A percentile compares a stretch with the other conserved stretches of the same genome.
Conservation (phyloP, 2,797 vertebrate genomes). For the Lerista edwardsae region DNA sequence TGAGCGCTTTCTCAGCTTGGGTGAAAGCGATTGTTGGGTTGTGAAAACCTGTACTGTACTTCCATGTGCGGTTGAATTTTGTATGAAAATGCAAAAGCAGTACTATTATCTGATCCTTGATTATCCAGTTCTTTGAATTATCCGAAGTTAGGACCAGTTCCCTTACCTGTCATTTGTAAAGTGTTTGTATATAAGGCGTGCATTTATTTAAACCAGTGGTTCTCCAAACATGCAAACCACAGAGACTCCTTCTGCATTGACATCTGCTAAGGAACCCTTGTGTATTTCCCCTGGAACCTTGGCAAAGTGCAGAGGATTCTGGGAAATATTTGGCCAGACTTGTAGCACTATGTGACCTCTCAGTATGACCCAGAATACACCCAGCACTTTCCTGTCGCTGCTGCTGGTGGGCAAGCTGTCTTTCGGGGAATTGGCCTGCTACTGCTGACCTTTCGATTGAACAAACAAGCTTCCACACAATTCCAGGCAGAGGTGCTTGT, state of each 20-base stretch:
- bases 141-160: background rate
- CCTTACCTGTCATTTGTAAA: background rate
- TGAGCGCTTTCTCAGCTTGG: background rate
- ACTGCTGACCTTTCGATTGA: too few relatives aligned
- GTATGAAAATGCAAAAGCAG: slow-evolving; percentile 2
- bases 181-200: background rate
- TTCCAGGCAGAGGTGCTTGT: background rate
- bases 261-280: background rate
- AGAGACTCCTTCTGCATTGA: background rate
- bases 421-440: too few relatives aligned
- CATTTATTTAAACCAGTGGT: background rate
- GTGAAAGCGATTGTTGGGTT: background rate
- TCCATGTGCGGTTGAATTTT: background rate
- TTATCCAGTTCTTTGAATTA: background rate
- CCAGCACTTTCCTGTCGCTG: background rate
- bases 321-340: background rate
- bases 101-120: background rate
- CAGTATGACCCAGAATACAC: background rate
- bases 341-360: background rate
- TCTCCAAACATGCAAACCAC: background rate
- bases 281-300: background rate
- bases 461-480: background rate
- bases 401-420: background rate
- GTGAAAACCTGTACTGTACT: background rate
- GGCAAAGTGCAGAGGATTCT: background rate